Evolutionary conservation across 2,797 vertebrate species (phyloP).

Genomic region (Micropoecilia bifurca): DNA sequence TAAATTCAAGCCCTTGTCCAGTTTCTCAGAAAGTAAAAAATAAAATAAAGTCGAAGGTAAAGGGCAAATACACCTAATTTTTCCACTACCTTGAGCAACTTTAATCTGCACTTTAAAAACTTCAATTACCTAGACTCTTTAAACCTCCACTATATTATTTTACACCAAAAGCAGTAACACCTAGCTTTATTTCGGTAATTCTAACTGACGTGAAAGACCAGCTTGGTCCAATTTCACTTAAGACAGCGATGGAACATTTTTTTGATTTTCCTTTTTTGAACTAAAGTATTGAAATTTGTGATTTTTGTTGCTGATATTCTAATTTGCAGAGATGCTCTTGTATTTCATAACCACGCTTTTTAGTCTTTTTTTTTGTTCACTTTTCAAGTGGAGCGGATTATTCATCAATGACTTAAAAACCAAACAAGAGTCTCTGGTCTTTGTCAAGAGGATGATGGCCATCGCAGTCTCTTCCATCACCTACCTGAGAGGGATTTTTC

Average conservation of each 20-base stretch:
- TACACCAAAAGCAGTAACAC: background rate
- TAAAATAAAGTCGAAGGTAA: background rate
- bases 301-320: background rate
- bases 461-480: conserved; percentile 79
- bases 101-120: background rate
- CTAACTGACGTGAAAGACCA: background rate
- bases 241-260: background rate
- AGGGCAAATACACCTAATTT: background rate
- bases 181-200: background rate
- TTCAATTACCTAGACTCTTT: background rate
- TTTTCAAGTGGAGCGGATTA: conserved; percentile 70
- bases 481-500: conserved; percentile 82
- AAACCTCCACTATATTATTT: background rate
- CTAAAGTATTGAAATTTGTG: background rate
- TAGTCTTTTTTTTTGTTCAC: background rate
- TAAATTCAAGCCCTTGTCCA: background rate
- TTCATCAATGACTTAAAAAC: conserved; percentile 75
- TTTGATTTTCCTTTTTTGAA: background rate
- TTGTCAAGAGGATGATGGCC: conserved; percentile 81
- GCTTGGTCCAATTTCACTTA: background rate
- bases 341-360: background rate
- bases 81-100: background rate
- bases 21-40: background rate
- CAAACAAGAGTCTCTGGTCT: conserved; percentile 71
- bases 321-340: background rate